Conservation (phyloP, 2,888 invertebrate genomes). For the Volucella zonaria region DNA sequence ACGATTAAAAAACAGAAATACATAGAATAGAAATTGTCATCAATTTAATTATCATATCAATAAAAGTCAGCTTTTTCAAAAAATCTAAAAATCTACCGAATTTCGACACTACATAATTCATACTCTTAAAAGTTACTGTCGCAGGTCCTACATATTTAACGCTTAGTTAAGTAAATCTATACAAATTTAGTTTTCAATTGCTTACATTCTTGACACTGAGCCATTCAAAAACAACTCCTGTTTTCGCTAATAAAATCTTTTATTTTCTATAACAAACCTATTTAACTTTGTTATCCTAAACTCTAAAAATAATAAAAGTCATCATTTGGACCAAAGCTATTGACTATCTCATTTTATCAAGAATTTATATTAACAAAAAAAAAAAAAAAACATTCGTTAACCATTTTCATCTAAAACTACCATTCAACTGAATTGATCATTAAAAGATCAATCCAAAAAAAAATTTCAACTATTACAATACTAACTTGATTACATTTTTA, state of each 20-base stretch:
- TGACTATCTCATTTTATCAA: slow-evolving; percentile 51
- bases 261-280: not conserved
- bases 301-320: slow-evolving; percentile 10
- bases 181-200: no score
- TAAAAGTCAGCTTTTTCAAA: no score
- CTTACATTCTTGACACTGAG: no score
- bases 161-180: no score
- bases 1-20: no score
- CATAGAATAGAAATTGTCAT: no score
- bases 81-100: no score
- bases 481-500: slow-evolving; percentile 61
- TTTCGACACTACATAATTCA: no score
- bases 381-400: slow-evolving; percentile 15
- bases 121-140: no score
- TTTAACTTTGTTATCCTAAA: not conserved
- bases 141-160: no score
- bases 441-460: slow-evolving; percentile 21
- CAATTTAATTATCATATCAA: no score
- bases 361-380: slow-evolving; percentile 18
- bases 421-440: slow-evolving; percentile 38
- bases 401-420: slow-evolving; percentile 3
- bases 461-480: slow-evolving; percentile 21
- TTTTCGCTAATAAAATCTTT: not conserved
- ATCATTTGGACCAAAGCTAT: slow-evolving; percentile 67
- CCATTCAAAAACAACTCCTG: no score